Conservation (phyloP, 2,797 vertebrate species). For the Lophotriccus pileatus region DNA sequence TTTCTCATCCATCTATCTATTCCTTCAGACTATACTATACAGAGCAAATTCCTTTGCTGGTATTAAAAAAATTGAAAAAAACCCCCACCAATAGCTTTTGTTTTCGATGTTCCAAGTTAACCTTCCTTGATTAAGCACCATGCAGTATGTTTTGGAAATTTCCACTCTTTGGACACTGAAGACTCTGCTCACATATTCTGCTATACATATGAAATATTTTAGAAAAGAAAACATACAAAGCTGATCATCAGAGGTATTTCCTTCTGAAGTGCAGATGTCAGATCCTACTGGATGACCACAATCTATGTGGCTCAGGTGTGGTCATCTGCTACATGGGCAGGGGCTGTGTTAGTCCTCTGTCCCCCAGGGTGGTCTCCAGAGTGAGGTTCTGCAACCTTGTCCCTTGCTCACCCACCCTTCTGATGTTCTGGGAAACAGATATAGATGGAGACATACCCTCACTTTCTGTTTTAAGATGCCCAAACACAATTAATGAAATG, state of each 20-base stretch:
- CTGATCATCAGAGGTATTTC: background rate
- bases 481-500: background rate
- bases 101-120: background rate
- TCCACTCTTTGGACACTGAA: background rate
- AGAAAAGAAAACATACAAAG: background rate
- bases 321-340: background rate
- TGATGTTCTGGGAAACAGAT: background rate
- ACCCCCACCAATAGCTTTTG: background rate
- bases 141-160: background rate
- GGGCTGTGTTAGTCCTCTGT: background rate
- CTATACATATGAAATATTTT: background rate
- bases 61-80: background rate
- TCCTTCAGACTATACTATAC: background rate
- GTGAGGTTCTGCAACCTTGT: background rate
- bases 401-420: background rate
- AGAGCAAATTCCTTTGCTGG: background rate
- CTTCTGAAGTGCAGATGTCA: background rate
- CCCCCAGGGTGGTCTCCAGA: background rate
- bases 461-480: background rate
- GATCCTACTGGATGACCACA: background rate
- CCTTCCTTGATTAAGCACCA: background rate
- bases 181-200: background rate
- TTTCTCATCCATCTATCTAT: background rate
- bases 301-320: background rate
- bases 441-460: background rate